Percentiles rank a stretch among this genome's conserved stretches.
These are phyloP conservation scores for Rhea americana DNA, from an alignment of 2,113 vertebrate species.

Conservation along the genomic window DNA sequence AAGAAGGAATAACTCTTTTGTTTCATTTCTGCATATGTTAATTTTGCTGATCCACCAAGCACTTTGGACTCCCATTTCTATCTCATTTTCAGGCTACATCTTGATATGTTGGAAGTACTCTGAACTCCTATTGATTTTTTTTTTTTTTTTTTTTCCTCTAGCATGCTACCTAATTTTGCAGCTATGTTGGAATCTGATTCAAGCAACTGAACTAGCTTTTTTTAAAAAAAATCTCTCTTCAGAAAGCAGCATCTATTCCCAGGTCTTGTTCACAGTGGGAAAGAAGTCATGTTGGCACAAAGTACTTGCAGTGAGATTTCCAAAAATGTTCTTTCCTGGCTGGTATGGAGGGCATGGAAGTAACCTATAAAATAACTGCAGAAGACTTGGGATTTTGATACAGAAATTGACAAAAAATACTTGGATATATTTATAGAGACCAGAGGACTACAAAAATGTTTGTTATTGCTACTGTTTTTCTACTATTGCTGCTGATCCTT, in stretches of 20 bases:
- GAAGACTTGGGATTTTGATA: neutral
- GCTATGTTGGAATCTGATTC: neutral
- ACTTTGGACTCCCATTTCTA: neutral
- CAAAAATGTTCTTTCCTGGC: neutral
- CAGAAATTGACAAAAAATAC: neutral
- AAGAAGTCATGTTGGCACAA: neutral
- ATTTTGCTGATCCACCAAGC: slow-evolving; percentile 1
- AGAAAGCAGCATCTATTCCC: slow-evolving; percentile 19
- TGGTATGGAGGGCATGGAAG: neutral
- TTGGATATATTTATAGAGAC: accelerated
- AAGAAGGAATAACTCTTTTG: slow-evolving; percentile 3
- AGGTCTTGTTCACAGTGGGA: neutral
- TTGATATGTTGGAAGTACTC: neutral
- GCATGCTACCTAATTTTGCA: neutral
- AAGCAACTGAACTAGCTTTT: neutral
- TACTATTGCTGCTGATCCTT: neutral
- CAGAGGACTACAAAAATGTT: neutral
- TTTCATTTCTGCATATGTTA: neutral
- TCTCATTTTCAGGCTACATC: neutral
- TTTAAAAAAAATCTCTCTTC: neutral
- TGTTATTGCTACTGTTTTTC: neutral
- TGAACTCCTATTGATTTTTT: neutral
- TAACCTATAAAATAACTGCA: neutral
- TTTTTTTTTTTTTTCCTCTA: neutral
- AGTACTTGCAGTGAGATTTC: neutral